A percentile compares a stretch with the other conserved stretches of the same genome.
Conservation (phyloP, 2,113 vertebrate genomes). For the Gymnorhina tibicen region DNA sequence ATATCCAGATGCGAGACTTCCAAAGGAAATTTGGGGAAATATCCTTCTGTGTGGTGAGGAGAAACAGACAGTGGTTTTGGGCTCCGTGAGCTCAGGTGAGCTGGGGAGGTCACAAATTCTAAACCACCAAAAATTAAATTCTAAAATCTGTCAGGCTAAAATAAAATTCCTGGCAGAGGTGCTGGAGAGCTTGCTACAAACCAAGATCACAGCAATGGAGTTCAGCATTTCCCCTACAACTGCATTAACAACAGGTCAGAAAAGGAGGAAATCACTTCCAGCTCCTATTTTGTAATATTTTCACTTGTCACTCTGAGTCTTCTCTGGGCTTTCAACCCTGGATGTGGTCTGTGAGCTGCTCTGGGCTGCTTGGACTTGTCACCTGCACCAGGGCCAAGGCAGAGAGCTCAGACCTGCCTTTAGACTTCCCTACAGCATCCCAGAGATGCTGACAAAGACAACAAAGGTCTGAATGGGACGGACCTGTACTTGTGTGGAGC, state of each 20-base stretch:
- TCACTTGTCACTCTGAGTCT: not conserved
- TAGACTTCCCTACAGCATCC: not conserved
- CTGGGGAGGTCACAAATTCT: not conserved
- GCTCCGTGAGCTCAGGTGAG: not conserved
- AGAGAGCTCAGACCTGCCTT: not conserved
- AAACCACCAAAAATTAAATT: constrained; percentile 2
- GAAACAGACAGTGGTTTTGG: not conserved
- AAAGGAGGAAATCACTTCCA: not conserved
- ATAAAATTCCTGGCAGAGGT: not conserved
- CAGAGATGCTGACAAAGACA: not conserved
- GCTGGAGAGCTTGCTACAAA: not conserved
- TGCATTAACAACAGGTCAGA: not conserved
- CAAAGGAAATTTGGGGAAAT: not conserved
- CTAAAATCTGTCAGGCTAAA: constrained; percentile 1
- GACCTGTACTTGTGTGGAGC: not conserved
- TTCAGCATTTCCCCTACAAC: not conserved
- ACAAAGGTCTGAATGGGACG: not conserved
- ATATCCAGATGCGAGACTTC: not conserved
- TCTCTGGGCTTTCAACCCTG: not conserved
- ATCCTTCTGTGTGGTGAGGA: not conserved
- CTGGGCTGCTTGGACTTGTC: not conserved
- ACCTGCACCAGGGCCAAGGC: not conserved
- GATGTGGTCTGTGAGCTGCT: not conserved
- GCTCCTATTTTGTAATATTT: not conserved
- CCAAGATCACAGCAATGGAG: not conserved